A percentile compares a stretch with the other conserved stretches of the same genome.
Evolutionary conservation across 2,797 vertebrate species (phyloP).

Genomic region (Apogon talboti): DNA sequence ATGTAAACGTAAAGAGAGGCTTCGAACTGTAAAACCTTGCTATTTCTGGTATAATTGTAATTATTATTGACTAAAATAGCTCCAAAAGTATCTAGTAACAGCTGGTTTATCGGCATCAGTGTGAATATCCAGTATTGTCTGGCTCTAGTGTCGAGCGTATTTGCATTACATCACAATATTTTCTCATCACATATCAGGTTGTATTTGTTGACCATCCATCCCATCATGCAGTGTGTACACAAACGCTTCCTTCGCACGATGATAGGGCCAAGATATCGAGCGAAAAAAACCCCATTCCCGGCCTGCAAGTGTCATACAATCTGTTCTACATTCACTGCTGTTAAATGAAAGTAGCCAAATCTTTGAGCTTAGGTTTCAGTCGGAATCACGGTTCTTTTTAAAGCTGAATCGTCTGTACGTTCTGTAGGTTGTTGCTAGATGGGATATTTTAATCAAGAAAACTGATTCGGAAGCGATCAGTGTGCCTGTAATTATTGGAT

Average conservation of each 20-base stretch:
- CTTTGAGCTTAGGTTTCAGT: conserved; percentile 17
- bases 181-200: not conserved
- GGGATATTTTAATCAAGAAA: too few relatives aligned
- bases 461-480: too few relatives aligned
- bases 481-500: too few relatives aligned
- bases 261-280: not conserved
- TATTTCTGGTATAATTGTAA: too few relatives aligned
- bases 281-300: conserved; percentile 2
- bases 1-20: too few relatives aligned
- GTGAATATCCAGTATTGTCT: not conserved
- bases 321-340: conserved; percentile 40
- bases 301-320: conserved; percentile 34
- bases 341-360: conserved; percentile 18
- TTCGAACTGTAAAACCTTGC: too few relatives aligned
- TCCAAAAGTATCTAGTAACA: too few relatives aligned
- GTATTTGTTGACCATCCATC: not conserved
- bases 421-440: too few relatives aligned
- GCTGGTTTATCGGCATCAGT: too few relatives aligned
- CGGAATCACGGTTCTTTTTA: not conserved
- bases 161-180: not conserved
- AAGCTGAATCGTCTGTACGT: too few relatives aligned
- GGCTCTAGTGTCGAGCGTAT: not conserved
- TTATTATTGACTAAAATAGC: too few relatives aligned
- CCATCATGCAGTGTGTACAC: not conserved
- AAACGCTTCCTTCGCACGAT: not conserved